Base-by-base conservation (phyloP, 2,113 vertebrate genomes). In the Glareola pratincola region DNA sequence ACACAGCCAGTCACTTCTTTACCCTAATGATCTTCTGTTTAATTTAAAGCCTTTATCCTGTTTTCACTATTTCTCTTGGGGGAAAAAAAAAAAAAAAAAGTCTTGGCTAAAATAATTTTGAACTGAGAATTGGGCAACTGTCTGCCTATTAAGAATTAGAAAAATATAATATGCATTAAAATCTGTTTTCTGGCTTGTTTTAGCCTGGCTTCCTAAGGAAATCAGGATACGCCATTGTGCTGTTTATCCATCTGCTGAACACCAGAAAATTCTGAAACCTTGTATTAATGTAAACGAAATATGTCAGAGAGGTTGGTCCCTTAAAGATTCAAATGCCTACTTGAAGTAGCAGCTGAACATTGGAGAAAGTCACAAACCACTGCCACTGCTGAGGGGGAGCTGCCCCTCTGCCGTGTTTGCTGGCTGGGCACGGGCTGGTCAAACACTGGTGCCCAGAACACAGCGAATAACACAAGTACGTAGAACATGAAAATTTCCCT, bases 11-110 rank as follows among this genome's bases (percentile, higher is more conserved):
- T 50, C 4, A 1, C 50, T 94, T 89, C 63, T 57, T 72, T 74
- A 79, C 18, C 37, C 59, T 51, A 56, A 95, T n/a, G 50, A 76
- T 41, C 71, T 37, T 32, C 64, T 68, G n/a, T 60, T 94, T 79
- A 27, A 68, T 73, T 77, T 85, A 71, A 88, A 92, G n/a, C n/a
- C 43, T 64, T 90, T 91, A 43, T 12, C 32, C 8, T 23, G 9
- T 32, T 86, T 67, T 68, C 17, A 43, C 14, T 71, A 45, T 53
- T 90, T 90, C 27, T 75, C 41, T 80, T 37, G 39, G 29, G 18
- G 26, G 21, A 34, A 54, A 34, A 85, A 47, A 71, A 34, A 34
- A 54, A 34, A 85, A 47, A 71, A 39, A 41, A 75, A 22, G 32
- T 4, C 56, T 67, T 60, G 39, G 51, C 50, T 85, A 59, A 86